Evolutionary conservation across 2,797 vertebrate species (phyloP), one percentile per base, ranked within the genome.

Genomic region (Lateolabrax maculatus): DNA sequence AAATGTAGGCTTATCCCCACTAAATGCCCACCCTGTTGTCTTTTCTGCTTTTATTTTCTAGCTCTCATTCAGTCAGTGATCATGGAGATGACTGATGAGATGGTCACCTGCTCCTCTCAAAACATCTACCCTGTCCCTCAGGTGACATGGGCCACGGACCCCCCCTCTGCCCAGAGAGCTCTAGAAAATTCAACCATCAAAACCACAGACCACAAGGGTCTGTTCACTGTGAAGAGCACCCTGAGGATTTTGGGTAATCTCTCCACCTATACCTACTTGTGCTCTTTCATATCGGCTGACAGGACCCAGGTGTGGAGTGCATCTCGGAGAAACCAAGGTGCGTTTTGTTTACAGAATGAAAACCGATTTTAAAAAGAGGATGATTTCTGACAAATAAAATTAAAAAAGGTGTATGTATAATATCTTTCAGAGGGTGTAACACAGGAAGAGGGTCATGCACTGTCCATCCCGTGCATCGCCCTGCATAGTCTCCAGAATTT

Each of bases 121-220:
- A 93, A 93, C 89, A 90, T 96, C 87, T 96, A 96, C 80, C 95
- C 95, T 2, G 39, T 87, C 46, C 95, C 95, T 61, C 89, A 93
- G 57, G 89, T 96, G 51, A 82, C 71, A 0, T 96, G 95, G 95
- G 77, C 85, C 69, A 95, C 93, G 9, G 90, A 94, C 3, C 95
- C 95, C 7, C 80, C 91, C 1, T 87, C 86, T 9, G 81, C 86
- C 31, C 85, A 44, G 34, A 75, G 76, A 49, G 81, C 72, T 72
- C 56, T 92, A 0, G 77, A 90, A 69, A 95, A 94, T 53, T 73
- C 83, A 72, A 93, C 93, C 61, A 76, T 82, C 18, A 95, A 87
- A 86, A 94, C 87, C n/a, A 87, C 92, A 2, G 95, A 96, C 76
- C 87, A 92, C 80, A 94, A 93, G 69, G 94, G 95, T 61, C 91